Percentiles rank a stretch among this genome's conserved stretches.
Evolutionary conservation across 2,888 invertebrate genomes (phyloP).

Genomic region (Acrobasis consociella): DNA sequence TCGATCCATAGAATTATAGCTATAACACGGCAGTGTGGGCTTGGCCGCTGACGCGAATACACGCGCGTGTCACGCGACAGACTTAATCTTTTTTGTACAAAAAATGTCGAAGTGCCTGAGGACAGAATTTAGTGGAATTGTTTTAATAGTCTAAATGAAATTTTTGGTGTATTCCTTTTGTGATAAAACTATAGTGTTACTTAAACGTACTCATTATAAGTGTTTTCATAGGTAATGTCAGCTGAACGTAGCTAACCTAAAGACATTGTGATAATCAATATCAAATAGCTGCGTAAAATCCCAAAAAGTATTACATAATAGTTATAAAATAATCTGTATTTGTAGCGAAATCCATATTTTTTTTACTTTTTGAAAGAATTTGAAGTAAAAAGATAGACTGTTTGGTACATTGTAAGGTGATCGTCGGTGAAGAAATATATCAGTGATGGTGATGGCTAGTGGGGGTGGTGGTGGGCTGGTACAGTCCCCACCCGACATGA

Average conservation of each 20-base stretch:
- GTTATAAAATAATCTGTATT: not conserved
- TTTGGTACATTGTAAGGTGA: constrained; percentile 38
- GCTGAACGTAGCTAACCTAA: constrained; percentile 21
- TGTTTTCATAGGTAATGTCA: constrained; percentile 29
- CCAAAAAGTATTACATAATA: not conserved
- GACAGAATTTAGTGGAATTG: constrained; percentile 51
- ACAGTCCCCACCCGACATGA: constrained; percentile 81
- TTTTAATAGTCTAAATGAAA: constrained; percentile 35
- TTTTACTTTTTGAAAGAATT: not conserved
- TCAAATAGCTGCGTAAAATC: not conserved
- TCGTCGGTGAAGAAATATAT: constrained; percentile 47
- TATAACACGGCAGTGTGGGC: constrained; percentile 79
- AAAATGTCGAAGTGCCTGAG: constrained; percentile 74
- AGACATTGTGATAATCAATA: constrained; percentile 38
- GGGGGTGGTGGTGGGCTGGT: constrained; percentile 78
- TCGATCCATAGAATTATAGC: constrained; percentile 78
- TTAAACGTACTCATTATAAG: constrained; percentile 25
- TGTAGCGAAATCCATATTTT: not conserved
- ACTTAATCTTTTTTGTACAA: constrained; percentile 53
- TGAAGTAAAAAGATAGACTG: constrained; percentile 26
- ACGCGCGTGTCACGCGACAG: constrained; percentile 52
- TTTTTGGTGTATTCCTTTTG: constrained; percentile 56
- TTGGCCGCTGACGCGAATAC: constrained; percentile 67
- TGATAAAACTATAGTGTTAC: constrained; percentile 47
- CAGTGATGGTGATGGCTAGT: constrained; percentile 80